Evolutionary conservation across 2,113 vertebrate species (phyloP).

Genomic region (Dipodomys merriami): DNA sequence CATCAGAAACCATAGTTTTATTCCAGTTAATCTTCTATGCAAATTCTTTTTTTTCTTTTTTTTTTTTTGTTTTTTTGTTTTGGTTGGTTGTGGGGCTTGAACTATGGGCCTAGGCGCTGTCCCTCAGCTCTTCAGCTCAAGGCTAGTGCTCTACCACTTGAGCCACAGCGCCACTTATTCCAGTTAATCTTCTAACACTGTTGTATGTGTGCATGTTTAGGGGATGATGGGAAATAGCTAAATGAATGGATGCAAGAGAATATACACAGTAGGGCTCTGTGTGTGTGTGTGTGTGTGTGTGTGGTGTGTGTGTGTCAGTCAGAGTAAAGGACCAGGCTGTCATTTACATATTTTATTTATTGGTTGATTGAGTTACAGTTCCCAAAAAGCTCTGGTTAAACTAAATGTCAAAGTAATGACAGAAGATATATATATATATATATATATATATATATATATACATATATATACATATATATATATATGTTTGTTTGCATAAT

Average conservation of each 20-base stretch:
- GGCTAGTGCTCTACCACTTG: too few species aligned
- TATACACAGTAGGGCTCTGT: neutral
- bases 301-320: too few species aligned
- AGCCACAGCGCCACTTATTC: neutral
- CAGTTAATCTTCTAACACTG: neutral
- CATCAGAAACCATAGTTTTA: neutral
- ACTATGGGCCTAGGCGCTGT: too few species aligned
- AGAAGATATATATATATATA: neutral
- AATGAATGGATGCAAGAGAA: neutral
- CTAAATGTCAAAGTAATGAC: neutral
- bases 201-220: too few species aligned
- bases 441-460: too few species aligned
- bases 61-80: too few species aligned
- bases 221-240: neutral
- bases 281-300: too few species aligned
- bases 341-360: too few species aligned
- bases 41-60: too few species aligned
- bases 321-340: neutral
- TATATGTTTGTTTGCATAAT: neutral
- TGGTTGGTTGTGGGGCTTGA: too few species aligned
- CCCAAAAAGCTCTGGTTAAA: neutral
- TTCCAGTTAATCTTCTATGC: neutral
- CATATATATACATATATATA: too few species aligned
- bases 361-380: neutral
- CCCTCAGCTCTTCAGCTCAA: too few species aligned